Evolutionary conservation across 2,888 invertebrate species (phyloP).

Genomic region (Pandemis corylana): DNA sequence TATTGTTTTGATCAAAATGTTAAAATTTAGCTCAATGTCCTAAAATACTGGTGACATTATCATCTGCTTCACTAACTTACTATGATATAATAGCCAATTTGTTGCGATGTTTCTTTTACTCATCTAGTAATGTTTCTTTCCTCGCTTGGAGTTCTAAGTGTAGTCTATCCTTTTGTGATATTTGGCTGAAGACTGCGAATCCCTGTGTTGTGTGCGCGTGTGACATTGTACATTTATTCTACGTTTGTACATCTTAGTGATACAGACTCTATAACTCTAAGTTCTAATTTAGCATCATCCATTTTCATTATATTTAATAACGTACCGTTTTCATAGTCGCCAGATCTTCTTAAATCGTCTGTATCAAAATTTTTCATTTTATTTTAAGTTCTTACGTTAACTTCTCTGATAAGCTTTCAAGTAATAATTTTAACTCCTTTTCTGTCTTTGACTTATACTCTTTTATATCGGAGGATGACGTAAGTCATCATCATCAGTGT

Average conservation of each 20-base stretch:
- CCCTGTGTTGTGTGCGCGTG: constrained; percentile 76
- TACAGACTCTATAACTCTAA: constrained; percentile 53
- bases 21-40: neutral
- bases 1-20: neutral
- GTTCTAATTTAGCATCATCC: constrained; percentile 45
- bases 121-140: neutral
- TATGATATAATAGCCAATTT: neutral
- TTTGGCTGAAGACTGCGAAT: constrained; percentile 78
- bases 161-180: constrained; percentile 76
- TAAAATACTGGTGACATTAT: neutral
- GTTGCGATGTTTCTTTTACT: neutral
- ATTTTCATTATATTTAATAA: constrained; percentile 39
- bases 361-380: constrained; percentile 21
- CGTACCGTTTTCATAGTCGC: constrained; percentile 31
- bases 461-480: constrained; percentile 7
- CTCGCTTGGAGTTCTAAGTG: constrained; percentile 51
- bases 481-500: neutral
- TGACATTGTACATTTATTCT: constrained; percentile 67
- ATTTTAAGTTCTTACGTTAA: constrained; percentile 32
- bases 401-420: constrained; percentile 11
- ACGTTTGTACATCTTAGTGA: constrained; percentile 67
- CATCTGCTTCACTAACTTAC: neutral
- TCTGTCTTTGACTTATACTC: neutral
- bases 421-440: constrained; percentile 6
- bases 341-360: constrained; percentile 30